These are phyloP conservation scores for Cosmorhoe ocellata DNA, from an alignment of 2,888 invertebrate genomes.

Conservation along the genomic window DNA sequence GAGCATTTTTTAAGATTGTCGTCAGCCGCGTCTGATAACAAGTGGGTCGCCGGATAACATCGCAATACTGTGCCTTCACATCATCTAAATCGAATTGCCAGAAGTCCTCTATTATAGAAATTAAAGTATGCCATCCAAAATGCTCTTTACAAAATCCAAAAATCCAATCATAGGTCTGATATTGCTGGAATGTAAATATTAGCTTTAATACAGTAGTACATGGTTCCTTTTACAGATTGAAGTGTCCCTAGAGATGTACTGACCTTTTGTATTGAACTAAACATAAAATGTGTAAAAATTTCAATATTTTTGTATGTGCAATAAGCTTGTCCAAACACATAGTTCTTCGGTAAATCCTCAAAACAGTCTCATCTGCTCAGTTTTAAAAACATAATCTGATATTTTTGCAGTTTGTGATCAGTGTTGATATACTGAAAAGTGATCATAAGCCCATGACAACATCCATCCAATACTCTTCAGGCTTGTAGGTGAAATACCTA, in stretches of 20 bases:
- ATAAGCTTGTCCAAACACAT: conserved; percentile 47
- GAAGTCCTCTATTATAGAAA: conserved; percentile 69
- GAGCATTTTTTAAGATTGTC: conserved; percentile 48
- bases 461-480: conserved; percentile 50
- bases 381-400: conserved; percentile 28
- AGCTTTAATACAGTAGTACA: conserved; percentile 78
- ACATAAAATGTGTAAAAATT: conserved; percentile 54
- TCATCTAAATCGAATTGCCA: conserved; percentile 69
- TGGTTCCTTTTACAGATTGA: conserved; percentile 63
- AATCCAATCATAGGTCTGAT: conserved; percentile 77
- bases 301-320: conserved; percentile 34
- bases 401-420: conserved; percentile 54
- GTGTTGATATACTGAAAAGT: conserved; percentile 76
- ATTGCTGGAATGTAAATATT: conserved; percentile 82
- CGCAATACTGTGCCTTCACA: conserved; percentile 57
- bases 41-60: conserved; percentile 49
- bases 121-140: conserved; percentile 76
- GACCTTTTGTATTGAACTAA: conserved; percentile 64
- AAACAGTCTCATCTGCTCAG: conserved; percentile 33
- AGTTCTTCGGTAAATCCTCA: conserved; percentile 37
- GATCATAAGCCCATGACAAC: conserved; percentile 74
- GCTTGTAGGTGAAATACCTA: conserved; percentile 52
- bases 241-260: conserved; percentile 73
- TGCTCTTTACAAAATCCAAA: conserved; percentile 76
- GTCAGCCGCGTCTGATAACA: conserved; percentile 46